Conservation (phyloP, 2,797 vertebrate species). For the Chromobotia macracanthus region DNA sequence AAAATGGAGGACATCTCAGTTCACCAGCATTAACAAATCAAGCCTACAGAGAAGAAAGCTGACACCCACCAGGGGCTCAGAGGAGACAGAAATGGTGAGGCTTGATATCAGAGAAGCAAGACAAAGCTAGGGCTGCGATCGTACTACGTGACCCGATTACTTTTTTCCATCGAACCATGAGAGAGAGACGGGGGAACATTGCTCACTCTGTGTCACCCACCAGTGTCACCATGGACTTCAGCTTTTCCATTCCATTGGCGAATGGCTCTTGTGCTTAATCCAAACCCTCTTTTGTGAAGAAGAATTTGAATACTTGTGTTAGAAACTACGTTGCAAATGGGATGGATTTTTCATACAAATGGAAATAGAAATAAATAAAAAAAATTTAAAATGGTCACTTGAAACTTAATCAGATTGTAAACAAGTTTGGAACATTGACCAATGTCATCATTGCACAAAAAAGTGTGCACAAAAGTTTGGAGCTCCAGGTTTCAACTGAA, state of each 20-base stretch:
- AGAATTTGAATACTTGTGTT: no score
- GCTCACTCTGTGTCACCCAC: slow-evolving; percentile 5
- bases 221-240: background rate
- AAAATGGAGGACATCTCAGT: slow-evolving; percentile 1
- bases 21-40: slow-evolving; percentile 34
- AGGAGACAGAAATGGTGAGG: slow-evolving; percentile 32
- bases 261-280: background rate
- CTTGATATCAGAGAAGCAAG: slow-evolving; percentile 31
- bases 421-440: no score
- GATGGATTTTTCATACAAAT: no score
- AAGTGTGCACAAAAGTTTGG: no score
- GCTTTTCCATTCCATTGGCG: slow-evolving; percentile 7
- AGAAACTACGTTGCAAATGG: no score
- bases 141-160: slow-evolving; percentile 47
- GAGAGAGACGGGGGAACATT: background rate
- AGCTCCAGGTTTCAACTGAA: no score
- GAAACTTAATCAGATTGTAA: no score
- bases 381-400: no score
- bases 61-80: slow-evolving; percentile 45
- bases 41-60: slow-evolving; percentile 50
- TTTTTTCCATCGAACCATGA: slow-evolving; percentile 33
- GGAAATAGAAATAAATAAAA: no score
- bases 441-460: no score
- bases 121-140: slow-evolving; percentile 16
- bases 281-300: no score